Conservation (phyloP, 30 jellyfish, hydroid and myxozoan species). For the Phacellophora camtschatica region DNA sequence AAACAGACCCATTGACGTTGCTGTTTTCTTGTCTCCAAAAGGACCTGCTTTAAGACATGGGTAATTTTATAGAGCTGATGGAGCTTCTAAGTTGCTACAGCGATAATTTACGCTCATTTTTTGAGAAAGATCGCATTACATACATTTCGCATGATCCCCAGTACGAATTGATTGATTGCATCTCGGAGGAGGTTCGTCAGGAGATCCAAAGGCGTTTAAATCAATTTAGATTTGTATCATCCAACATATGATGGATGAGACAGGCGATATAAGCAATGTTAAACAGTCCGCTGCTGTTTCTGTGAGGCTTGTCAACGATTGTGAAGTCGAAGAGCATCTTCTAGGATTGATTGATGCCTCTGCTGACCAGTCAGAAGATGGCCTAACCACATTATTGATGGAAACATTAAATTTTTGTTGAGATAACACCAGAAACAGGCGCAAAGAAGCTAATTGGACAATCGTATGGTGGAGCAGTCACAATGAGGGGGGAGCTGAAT, state of each 20-base stretch:
- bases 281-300: slow-evolving; percentile 43
- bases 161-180: slow-evolving; percentile 15
- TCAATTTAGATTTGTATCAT: background rate
- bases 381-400: background rate
- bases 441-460: slow-evolving; percentile 27
- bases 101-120: too few relatives aligned
- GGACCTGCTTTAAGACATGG: slow-evolving; percentile 19
- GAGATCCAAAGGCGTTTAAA: slow-evolving; percentile 20
- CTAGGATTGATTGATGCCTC: background rate
- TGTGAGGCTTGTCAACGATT: slow-evolving; percentile 2
- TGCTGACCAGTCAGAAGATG: background rate
- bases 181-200: slow-evolving; percentile 1
- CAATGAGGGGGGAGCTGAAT: slow-evolving; percentile 9
- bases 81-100: too few relatives aligned
- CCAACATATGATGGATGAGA: slow-evolving; percentile 36
- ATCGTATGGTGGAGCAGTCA: slow-evolving; percentile 42
- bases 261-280: slow-evolving; percentile 21
- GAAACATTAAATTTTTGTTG: background rate
- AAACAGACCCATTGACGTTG: slow-evolving; percentile 8
- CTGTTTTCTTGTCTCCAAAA: slow-evolving; percentile 19
- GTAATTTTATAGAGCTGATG: background rate
- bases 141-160: slow-evolving; percentile 31
- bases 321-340: background rate
- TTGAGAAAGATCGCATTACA: slow-evolving; percentile 14
- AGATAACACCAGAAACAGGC: slow-evolving; percentile 3